Evolutionary conservation across 2,113 vertebrate species (phyloP).

Genomic region (Speoplatyrhinus poulsoni): DNA sequence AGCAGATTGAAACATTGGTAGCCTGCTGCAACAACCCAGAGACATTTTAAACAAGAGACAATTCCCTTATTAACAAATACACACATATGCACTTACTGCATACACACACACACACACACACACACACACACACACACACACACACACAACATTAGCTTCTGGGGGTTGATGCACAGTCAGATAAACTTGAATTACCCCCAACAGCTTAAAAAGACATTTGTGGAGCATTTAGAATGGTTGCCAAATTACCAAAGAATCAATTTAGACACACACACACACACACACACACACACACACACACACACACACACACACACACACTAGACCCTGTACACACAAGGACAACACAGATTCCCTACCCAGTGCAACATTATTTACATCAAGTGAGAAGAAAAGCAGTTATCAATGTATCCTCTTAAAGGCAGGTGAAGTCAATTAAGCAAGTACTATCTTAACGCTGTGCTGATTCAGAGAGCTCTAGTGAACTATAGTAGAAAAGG

Average conservation of each 20-base stretch:
- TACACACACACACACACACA: conserved; percentile 10
- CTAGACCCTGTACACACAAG: neutral
- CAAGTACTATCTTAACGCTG: conserved; percentile 7
- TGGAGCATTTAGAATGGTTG: conserved; percentile 33
- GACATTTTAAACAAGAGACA: conserved; percentile 40
- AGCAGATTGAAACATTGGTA: conserved; percentile 57
- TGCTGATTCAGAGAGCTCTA: conserved; percentile 8
- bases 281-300: conserved; percentile 6
- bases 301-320: neutral
- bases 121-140: conserved; percentile 12
- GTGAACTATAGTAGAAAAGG: conserved; percentile 1
- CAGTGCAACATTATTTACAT: conserved; percentile 18
- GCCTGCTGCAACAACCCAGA: conserved; percentile 17
- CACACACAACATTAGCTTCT: conserved; percentile 13
- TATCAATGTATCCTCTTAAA: conserved; percentile 32
- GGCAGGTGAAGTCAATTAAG: conserved; percentile 26
- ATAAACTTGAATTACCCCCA: conserved; percentile 55
- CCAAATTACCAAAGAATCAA: conserved; percentile 46
- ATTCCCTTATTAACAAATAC: conserved; percentile 14
- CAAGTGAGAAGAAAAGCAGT: conserved; percentile 23
- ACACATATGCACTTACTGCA: neutral
- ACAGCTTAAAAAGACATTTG: conserved; percentile 56
- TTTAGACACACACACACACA: conserved; percentile 13
- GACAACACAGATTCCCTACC: conserved; percentile 12
- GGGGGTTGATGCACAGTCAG: conserved; percentile 38